Percentiles rank a stretch among this genome's conserved stretches.
Conservation (phyloP, 1,140 invertebrate genomes). For the Drosophila yakuba region DNA sequence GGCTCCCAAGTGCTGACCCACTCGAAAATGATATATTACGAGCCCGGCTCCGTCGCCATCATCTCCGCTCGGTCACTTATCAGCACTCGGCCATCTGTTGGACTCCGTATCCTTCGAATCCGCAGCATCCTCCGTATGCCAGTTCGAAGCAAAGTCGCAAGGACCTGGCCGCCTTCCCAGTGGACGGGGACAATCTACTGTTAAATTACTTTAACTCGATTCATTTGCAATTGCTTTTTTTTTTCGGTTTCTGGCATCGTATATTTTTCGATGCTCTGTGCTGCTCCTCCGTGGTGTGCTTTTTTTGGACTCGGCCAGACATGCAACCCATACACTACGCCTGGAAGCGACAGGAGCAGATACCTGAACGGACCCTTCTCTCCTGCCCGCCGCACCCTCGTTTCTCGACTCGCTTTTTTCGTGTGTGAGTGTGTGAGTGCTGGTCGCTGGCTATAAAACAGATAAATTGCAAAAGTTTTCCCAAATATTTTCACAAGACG, state of each 20-base stretch:
- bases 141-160: neutral
- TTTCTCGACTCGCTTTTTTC: neutral
- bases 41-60: constrained; percentile 7
- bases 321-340: constrained; percentile 17
- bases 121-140: neutral
- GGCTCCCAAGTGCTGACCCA: constrained; percentile 36
- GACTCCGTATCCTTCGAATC: neutral
- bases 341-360: constrained; percentile 72
- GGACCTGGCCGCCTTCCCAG: neutral
- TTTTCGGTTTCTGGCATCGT: constrained; percentile 17
- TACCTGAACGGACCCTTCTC: constrained; percentile 54
- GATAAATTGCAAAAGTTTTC: constrained; percentile 83
- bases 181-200: constrained; percentile 58
- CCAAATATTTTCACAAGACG: constrained; percentile 82
- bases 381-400: neutral
- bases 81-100: constrained; percentile 57
- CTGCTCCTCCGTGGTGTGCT: neutral
- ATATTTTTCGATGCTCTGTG: constrained; percentile 8
- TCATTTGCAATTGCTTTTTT: constrained; percentile 71
- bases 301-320: constrained; percentile 2
- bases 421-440: constrained; percentile 30
- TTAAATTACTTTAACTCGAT: constrained; percentile 79
- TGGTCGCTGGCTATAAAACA: constrained; percentile 80
- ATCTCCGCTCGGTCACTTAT: constrained; percentile 43
- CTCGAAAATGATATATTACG: constrained; percentile 47